Conservation (phyloP, 2,113 vertebrate species). For the Paedocypris sp. region DNA sequence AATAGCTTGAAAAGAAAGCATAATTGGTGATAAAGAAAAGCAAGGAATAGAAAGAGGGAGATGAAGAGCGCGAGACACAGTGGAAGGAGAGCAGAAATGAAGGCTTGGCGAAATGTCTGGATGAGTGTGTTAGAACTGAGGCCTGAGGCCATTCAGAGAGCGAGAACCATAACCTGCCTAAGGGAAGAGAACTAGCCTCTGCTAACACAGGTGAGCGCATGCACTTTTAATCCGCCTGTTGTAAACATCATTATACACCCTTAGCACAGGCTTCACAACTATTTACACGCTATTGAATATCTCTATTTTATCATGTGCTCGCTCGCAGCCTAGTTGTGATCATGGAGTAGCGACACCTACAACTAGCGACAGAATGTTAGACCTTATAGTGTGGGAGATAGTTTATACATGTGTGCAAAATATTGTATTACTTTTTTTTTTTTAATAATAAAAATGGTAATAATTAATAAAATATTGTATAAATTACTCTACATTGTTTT, state of each 20-base stretch:
- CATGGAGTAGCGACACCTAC: too few relatives aligned
- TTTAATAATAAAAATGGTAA: too few relatives aligned
- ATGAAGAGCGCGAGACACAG: slow-evolving; percentile 27
- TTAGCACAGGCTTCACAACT: slow-evolving; percentile 18
- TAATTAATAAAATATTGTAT: too few relatives aligned
- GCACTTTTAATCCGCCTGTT: slow-evolving; percentile 26
- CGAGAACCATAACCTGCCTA: slow-evolving; percentile 36
- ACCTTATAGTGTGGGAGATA: too few relatives aligned
- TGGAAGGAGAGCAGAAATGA: slow-evolving; percentile 10
- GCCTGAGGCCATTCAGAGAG: slow-evolving; percentile 39
- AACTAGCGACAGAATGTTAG: too few relatives aligned
- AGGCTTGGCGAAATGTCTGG: slow-evolving; percentile 24
- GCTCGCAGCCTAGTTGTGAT: too few relatives aligned
- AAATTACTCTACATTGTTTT: too few relatives aligned
- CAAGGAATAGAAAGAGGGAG: slow-evolving; percentile 6
- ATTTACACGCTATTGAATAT: neutral
- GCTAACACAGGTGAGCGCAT: slow-evolving; percentile 31
- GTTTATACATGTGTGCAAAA: too few relatives aligned
- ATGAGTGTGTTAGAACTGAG: slow-evolving; percentile 29
- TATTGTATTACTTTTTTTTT: too few relatives aligned
- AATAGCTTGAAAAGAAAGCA: slow-evolving; percentile 1
- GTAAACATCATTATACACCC: slow-evolving; percentile 17
- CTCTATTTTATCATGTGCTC: neutral
- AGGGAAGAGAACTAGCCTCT: slow-evolving; percentile 31
- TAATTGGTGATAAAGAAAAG: slow-evolving; percentile 19